Evolutionary conservation across 64 coral and sea anemone species (phyloP).

Genomic region (Acropora yongei): DNA sequence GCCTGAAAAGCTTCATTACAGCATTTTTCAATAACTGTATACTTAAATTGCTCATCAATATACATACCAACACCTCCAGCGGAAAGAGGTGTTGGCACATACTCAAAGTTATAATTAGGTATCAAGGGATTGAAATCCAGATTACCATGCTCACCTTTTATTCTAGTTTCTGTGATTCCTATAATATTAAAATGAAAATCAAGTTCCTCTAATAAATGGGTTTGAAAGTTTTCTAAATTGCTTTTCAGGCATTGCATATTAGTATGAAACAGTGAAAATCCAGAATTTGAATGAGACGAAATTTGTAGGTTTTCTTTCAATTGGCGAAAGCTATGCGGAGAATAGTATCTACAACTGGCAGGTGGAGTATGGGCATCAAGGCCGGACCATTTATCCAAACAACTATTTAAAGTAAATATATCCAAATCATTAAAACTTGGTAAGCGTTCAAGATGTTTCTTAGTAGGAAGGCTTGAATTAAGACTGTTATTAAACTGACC

Average conservation of each 20-base stretch:
- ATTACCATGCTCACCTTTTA: not conserved
- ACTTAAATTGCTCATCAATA: conserved; percentile 49
- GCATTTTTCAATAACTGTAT: conserved; percentile 6
- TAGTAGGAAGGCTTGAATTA: too few relatives aligned
- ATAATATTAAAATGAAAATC: too few relatives aligned
- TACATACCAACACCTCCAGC: too few relatives aligned
- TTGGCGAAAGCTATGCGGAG: conserved; percentile 1
- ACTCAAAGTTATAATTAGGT: not conserved
- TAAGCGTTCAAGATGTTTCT: too few relatives aligned
- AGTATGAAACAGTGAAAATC: not conserved
- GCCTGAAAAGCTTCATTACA: too few relatives aligned
- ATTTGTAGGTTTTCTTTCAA: not conserved
- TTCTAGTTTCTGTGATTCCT: too few relatives aligned
- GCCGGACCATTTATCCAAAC: not conserved
- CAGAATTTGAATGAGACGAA: conserved; percentile 4
- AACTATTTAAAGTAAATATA: conserved; percentile 1
- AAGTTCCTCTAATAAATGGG: too few relatives aligned
- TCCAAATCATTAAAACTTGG: not conserved
- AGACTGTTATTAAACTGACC: too few relatives aligned
- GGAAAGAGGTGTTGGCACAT: too few relatives aligned
- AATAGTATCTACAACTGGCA: not conserved
- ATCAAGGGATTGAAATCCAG: conserved; percentile 9
- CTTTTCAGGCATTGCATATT: not conserved
- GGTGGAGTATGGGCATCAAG: conserved; percentile 5
- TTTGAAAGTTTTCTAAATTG: too few relatives aligned